phyloP scores from a whole-genome alignment of 2,113 vertebrate genomes.

The Hiodon tergisus region DNA sequence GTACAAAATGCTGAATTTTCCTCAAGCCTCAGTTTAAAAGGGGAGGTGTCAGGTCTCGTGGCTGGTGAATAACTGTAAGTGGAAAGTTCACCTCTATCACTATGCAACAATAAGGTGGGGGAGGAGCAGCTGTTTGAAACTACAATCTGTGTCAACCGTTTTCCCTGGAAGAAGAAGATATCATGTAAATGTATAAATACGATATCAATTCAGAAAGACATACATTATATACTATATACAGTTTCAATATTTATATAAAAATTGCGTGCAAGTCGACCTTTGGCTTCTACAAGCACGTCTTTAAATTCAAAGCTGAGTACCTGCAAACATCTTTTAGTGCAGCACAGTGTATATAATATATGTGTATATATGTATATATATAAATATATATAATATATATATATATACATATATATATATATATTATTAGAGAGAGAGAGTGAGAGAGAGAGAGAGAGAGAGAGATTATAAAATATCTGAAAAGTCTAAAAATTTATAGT shows the following conservation, averaged over 20 bases:
- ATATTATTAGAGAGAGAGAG: no score
- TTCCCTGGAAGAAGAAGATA: conserved; percentile 75
- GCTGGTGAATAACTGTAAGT: conserved; percentile 66
- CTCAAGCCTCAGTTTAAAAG: conserved; percentile 26
- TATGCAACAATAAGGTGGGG: conserved; percentile 78
- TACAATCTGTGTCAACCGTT: conserved; percentile 76
- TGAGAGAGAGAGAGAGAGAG: no score
- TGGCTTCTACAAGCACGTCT: no score
- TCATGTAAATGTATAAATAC: no score
- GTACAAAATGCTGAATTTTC: conserved; percentile 32
- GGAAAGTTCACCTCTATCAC: conserved; percentile 91
- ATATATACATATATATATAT: no score
- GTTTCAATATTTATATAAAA: no score
- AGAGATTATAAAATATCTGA: neutral
- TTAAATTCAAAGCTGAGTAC: no score
- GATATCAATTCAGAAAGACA: no score
- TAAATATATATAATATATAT: neutral
- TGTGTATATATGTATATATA: neutral
- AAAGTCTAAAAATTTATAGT: neutral
- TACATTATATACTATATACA: no score
- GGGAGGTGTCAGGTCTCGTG: conserved; percentile 56
- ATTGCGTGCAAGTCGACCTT: no score
- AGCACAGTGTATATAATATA: no score
- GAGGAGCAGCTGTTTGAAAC: conserved; percentile 75
- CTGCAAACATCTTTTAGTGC: no score